Base-by-base conservation (phyloP, 2,888 invertebrate species). In the Nomada fabriciana region DNA sequence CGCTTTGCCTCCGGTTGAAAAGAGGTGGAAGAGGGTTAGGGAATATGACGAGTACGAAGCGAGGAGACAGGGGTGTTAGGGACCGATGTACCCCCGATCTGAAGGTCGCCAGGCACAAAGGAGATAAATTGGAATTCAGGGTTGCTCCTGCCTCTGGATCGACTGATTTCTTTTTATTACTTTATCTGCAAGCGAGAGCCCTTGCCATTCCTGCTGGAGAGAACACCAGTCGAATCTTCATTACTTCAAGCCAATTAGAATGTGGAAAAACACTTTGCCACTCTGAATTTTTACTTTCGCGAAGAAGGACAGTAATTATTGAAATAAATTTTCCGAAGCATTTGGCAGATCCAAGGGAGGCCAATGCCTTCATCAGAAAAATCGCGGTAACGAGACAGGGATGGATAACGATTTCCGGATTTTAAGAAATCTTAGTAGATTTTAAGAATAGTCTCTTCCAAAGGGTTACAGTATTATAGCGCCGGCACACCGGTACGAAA, bases 341-440 rank as follows among this genome's bases (percentile, higher is more conserved):
- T 43, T 80, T 11, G n/a, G 25, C 2, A 43, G 67, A 55, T 47
- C 13, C 64, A 25, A 74, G 13, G 11, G 52, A 75, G 76, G 76
- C 60, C 83, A 50, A 70, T 83, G 83, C 83, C 72, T 78, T 68
- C 15, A 15, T 65, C 57, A 57, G 68, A 79, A 84, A 73, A 57
- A 59, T 74, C 70, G 63, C 25, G 50, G 43, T 53, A 53, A 20
- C 64, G 57, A 60, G 23, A 23, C 50, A 20, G 60, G 68, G 80
- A 80, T 86, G 83, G 83, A 83, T 86, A 63, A 72, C 72, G 84
- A 86, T 86, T 76, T 84, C 67, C 75, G 70, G 84, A 86, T 86
- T 76, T 81, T 47, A 70, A 52, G 68, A 70, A 74, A 67, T 42
- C 74, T 67, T 61, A n/a, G n/a, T n/a, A n/a, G n/a, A n/a, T n/a